Evolutionary conservation across 1,140 invertebrate species (phyloP).

Genomic region (Notospermus geniculatus): DNA sequence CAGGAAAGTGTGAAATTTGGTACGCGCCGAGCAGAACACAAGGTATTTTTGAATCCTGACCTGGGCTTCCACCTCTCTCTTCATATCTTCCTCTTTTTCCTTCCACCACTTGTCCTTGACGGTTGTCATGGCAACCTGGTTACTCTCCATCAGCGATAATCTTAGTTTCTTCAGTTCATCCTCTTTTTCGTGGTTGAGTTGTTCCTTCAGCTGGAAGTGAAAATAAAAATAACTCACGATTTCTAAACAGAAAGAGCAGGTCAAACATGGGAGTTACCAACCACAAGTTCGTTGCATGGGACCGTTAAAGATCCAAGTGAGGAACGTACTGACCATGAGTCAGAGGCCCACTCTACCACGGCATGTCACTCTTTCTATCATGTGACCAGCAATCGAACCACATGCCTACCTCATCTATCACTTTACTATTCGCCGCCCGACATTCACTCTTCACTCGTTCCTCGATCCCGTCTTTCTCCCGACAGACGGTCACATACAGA

Average conservation of each 20-base stretch:
- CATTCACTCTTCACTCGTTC: slow-evolving; percentile 21
- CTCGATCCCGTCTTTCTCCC: slow-evolving; percentile 33
- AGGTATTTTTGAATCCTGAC: neutral
- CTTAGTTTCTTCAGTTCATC: neutral
- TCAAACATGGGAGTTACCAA: too few species aligned
- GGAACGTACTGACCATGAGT: too few species aligned
- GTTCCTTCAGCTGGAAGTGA: neutral
- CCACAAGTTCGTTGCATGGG: too few species aligned
- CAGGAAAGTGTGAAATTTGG: too few species aligned
- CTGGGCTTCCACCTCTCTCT: slow-evolving; percentile 3
- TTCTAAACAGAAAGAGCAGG: neutral
- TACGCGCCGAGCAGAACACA: too few species aligned
- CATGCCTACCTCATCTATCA: slow-evolving; percentile 22
- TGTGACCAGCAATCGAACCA: too few species aligned
- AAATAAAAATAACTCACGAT: neutral
- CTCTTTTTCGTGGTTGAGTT: neutral
- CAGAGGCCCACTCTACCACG: too few species aligned
- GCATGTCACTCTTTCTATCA: too few species aligned
- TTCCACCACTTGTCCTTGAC: neutral
- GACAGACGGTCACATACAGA: slow-evolving; percentile 42
- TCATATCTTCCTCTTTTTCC: slow-evolving; percentile 6
- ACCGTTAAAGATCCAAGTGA: too few species aligned
- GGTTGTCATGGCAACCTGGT: slow-evolving; percentile 5
- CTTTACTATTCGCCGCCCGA: slow-evolving; percentile 23
- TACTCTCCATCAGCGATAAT: neutral